These are phyloP conservation scores for Cichlasoma orientale DNA, from an alignment of 2,797 vertebrate genomes.

Conservation along the genomic window DNA sequence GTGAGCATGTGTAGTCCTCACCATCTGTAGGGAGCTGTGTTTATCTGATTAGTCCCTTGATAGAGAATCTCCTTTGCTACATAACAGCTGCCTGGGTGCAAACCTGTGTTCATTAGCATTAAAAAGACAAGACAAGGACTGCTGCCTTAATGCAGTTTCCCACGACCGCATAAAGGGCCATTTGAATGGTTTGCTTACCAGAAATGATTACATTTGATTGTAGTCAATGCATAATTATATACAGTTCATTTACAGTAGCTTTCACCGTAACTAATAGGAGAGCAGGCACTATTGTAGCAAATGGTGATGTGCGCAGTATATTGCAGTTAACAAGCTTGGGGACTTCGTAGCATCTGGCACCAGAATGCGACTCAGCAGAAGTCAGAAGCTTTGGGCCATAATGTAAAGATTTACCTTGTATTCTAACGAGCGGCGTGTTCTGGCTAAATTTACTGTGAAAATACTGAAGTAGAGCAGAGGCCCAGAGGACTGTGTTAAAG, in stretches of 20 bases:
- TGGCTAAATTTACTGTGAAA: conserved; percentile 50
- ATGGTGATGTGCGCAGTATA: conserved; percentile 22
- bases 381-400: conserved; percentile 38
- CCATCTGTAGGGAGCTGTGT: not conserved
- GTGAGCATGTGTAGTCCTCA: not conserved
- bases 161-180: not conserved
- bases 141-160: not conserved
- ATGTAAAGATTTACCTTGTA: conserved; percentile 56
- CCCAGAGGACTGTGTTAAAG: conserved; percentile 18
- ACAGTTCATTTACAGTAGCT: conserved; percentile 17
- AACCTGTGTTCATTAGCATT: not conserved
- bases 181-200: conserved; percentile 12
- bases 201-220: conserved; percentile 16
- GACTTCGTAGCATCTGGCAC: conserved; percentile 45
- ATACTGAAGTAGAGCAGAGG: conserved; percentile 7
- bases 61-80: not conserved
- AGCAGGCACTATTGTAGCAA: conserved; percentile 17
- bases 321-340: conserved; percentile 50
- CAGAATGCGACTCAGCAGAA: conserved; percentile 42
- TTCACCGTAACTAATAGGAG: conserved; percentile 24
- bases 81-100: conserved; percentile 1
- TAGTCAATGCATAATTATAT: conserved; percentile 3
- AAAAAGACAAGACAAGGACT: not conserved
- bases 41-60: not conserved
- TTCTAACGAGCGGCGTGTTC: conserved; percentile 8